Evolutionary conservation across 2,113 vertebrate genomes (phyloP).

Genomic region (Macaca mulatta): DNA sequence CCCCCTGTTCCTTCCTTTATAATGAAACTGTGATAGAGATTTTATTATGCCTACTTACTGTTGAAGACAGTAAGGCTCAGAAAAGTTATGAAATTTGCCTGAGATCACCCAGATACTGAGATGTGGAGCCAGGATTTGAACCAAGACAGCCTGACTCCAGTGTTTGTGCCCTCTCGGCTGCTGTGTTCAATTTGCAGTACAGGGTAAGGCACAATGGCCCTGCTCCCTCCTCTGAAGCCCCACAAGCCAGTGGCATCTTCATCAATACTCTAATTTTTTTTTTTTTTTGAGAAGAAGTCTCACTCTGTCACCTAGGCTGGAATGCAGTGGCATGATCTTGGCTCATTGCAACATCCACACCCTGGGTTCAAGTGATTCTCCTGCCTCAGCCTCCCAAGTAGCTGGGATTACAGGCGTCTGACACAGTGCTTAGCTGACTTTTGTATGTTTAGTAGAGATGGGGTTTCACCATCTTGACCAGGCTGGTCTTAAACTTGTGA

Average conservation of each 20-base stretch:
- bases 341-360: no score
- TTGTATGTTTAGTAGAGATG: no score
- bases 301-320: no score
- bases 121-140: neutral
- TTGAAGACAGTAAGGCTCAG: neutral
- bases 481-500: no score
- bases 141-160: neutral
- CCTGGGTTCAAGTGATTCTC: no score
- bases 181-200: neutral
- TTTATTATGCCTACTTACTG: neutral
- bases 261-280: no score
- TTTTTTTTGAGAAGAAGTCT: no score
- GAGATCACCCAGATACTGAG: neutral
- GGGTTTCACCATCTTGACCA: no score
- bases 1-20: neutral
- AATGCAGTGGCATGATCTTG: no score
- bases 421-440: no score
- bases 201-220: neutral
- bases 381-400: no score
- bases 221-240: neutral
- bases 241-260: neutral
- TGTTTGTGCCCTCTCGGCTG: neutral
- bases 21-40: neutral
- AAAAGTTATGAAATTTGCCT: neutral
- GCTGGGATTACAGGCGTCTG: no score